Evolutionary conservation across 2,797 vertebrate genomes (phyloP).

Genomic region (Carapus acus): DNA sequence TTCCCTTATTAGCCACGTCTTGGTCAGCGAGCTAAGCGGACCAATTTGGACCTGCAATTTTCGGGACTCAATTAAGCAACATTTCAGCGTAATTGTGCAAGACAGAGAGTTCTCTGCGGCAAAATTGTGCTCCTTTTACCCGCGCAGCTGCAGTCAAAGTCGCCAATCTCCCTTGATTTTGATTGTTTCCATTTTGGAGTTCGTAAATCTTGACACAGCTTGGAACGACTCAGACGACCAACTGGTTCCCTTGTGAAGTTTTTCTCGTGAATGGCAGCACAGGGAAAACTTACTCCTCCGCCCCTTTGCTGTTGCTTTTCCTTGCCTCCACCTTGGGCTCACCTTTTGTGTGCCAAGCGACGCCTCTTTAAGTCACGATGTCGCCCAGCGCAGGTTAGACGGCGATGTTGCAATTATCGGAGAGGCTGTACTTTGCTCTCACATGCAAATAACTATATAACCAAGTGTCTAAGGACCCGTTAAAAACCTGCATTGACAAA

Average conservation of each 20-base stretch:
- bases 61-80: too few relatives aligned
- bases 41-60: too few relatives aligned
- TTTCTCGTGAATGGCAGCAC: slow-evolving; percentile 14
- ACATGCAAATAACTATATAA: slow-evolving; percentile 34
- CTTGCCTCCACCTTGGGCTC: slow-evolving; percentile 14
- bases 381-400: slow-evolving; percentile 10
- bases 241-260: slow-evolving; percentile 15
- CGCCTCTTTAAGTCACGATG: not conserved
- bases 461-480: slow-evolving; percentile 31
- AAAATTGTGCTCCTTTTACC: too few relatives aligned
- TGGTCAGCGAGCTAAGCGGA: too few relatives aligned
- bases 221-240: slow-evolving; percentile 15
- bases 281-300: slow-evolving; percentile 16
- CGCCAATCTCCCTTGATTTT: not conserved
- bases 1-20: too few relatives aligned
- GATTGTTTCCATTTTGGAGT: slow-evolving; percentile 4
- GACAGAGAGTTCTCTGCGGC: not conserved
- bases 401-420: slow-evolving; percentile 19
- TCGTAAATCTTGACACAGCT: slow-evolving; percentile 2
- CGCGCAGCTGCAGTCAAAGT: not conserved
- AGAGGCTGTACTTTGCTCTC: slow-evolving; percentile 24
- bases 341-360: slow-evolving; percentile 27
- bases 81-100: too few relatives aligned
- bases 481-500: slow-evolving; percentile 51
- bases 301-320: slow-evolving; percentile 11